Conservation (phyloP, 2,797 vertebrate species). For the Danionella dracula region DNA sequence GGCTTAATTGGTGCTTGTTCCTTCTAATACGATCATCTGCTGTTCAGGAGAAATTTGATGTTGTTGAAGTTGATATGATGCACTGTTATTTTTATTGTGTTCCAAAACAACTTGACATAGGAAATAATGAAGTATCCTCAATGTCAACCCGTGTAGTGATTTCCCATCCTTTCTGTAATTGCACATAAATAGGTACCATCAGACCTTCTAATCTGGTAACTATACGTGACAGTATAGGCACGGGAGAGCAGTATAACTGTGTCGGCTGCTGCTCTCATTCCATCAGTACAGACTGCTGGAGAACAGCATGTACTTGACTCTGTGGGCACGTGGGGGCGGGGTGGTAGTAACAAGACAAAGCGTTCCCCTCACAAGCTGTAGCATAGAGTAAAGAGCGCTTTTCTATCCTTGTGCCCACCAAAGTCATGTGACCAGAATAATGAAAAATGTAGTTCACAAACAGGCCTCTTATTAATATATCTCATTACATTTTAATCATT, state of each 20-base stretch:
- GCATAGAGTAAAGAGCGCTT: conserved; percentile 30
- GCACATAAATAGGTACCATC: too few relatives aligned
- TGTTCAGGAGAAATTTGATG: too few relatives aligned
- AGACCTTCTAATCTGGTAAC: too few relatives aligned
- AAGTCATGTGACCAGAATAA: conserved; percentile 37
- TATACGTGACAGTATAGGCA: background rate
- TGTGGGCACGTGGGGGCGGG: background rate
- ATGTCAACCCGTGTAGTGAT: too few relatives aligned
- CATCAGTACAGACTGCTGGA: background rate
- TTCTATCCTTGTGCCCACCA: conserved; percentile 26
- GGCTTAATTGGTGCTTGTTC: too few relatives aligned
- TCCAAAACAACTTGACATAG: too few relatives aligned
- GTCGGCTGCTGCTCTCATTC: background rate
- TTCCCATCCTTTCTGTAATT: too few relatives aligned
- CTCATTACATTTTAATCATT: background rate
- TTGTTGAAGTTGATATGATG: too few relatives aligned
- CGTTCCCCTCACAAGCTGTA: conserved; percentile 3
- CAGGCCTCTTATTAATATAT: background rate
- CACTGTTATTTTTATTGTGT: too few relatives aligned
- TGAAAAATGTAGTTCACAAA: background rate
- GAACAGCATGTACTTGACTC: background rate
- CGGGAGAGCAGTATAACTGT: background rate
- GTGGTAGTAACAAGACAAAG: conserved; percentile 3
- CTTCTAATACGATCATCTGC: too few relatives aligned
- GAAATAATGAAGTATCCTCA: too few relatives aligned